Evolutionary conservation across 1,140 invertebrate species (phyloP).

Genomic region (Drosophila pseudoobscura): DNA sequence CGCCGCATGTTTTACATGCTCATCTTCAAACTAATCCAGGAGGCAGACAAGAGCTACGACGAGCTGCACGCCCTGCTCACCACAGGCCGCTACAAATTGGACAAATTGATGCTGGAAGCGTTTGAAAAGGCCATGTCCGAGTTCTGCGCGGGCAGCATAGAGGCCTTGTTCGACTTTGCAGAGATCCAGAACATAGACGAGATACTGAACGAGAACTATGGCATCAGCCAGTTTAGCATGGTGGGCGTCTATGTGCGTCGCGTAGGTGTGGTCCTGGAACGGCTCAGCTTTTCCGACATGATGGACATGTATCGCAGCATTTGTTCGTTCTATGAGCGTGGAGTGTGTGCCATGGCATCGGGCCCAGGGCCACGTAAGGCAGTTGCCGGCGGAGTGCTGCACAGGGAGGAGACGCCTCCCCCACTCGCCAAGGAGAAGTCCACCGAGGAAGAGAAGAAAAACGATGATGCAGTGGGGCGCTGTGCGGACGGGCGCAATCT

Average conservation of each 20-base stretch:
- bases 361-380: constrained; percentile 57
- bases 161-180: constrained; percentile 87
- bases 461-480: constrained; percentile 7
- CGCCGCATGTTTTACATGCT: constrained; percentile 86
- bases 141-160: constrained; percentile 85
- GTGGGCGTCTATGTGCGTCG: constrained; percentile 90
- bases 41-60: constrained; percentile 87
- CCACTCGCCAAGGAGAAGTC: background rate
- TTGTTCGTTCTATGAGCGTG: constrained; percentile 85
- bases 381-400: constrained; percentile 52
- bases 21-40: constrained; percentile 87
- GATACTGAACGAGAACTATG: constrained; percentile 68
- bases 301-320: constrained; percentile 88
- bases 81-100: constrained; percentile 85
- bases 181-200: constrained; percentile 84
- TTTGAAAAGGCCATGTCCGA: constrained; percentile 85
- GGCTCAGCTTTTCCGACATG: constrained; percentile 91
- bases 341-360: constrained; percentile 56
- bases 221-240: constrained; percentile 85
- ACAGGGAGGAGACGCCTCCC: constrained; percentile 37
- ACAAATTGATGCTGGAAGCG: constrained; percentile 83
- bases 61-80: constrained; percentile 85
- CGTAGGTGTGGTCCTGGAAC: constrained; percentile 91
- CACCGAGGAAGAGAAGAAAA: constrained; percentile 7
- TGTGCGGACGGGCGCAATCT: constrained; percentile 36